Percentiles rank a stretch among this genome's conserved stretches.
phyloP scores from a whole-genome alignment of 2,113 vertebrate species.

The Jacana jacana region DNA sequence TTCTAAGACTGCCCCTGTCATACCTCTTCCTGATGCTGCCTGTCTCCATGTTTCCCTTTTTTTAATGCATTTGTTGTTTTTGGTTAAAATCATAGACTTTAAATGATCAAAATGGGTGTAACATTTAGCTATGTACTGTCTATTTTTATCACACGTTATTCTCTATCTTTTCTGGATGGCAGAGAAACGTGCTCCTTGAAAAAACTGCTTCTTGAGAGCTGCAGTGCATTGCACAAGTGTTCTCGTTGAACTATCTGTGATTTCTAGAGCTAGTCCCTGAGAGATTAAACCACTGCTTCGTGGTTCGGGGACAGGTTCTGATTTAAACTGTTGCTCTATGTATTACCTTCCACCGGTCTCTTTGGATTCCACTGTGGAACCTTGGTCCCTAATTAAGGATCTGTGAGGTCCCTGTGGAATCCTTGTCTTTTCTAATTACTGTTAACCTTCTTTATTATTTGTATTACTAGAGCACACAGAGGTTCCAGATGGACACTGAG shows the following conservation, averaged over 20 bases:
- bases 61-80: not conserved
- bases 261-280: slow-evolving; percentile 10
- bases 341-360: not conserved
- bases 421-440: slow-evolving; percentile 36
- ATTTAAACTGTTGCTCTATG: not conserved
- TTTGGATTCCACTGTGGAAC: not conserved
- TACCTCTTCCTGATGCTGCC: not conserved
- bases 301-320: no score
- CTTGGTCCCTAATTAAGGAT: slow-evolving; percentile 26
- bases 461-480: not conserved
- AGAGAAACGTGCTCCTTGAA: not conserved
- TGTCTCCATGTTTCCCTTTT: not conserved
- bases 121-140: not conserved
- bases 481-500: slow-evolving; percentile 7
- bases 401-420: not conserved
- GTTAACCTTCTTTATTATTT: slow-evolving; percentile 36
- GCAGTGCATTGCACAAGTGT: not conserved
- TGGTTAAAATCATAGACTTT: not conserved
- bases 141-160: not conserved
- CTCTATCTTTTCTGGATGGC: not conserved
- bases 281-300: no score
- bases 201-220: not conserved
- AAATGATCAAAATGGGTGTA: not conserved
- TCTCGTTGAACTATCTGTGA: not conserved
- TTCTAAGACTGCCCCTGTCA: not conserved